Evolutionary conservation across 2,113 vertebrate genomes (phyloP).

Genomic region (Dascyllus trimaculatus): DNA sequence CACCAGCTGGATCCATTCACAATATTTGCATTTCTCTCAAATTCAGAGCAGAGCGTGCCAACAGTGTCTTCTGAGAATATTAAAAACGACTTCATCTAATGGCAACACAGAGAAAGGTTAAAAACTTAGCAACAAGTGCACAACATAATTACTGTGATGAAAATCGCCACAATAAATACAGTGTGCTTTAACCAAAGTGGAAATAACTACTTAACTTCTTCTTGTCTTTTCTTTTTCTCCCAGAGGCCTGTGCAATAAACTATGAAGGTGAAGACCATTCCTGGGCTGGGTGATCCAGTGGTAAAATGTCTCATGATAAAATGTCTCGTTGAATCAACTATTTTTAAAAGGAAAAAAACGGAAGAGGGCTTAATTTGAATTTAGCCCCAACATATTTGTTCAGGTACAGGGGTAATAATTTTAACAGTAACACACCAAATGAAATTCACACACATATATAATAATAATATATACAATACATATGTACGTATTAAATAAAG

Average conservation of each 20-base stretch:
- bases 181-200: neutral
- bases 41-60: neutral
- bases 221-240: neutral
- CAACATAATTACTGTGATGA: neutral
- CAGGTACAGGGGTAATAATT: too few relatives aligned
- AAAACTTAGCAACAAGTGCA: neutral
- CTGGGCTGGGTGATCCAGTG: too few relatives aligned
- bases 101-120: neutral
- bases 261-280: neutral
- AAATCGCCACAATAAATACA: neutral
- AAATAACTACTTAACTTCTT: neutral
- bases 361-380: too few relatives aligned
- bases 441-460: too few relatives aligned
- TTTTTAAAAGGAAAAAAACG: too few relatives aligned
- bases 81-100: constrained; percentile 7
- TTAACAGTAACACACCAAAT: too few relatives aligned
- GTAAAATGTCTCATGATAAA: too few relatives aligned
- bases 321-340: too few relatives aligned
- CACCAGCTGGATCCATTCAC: constrained; percentile 4
- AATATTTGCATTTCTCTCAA: constrained; percentile 15
- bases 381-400: too few relatives aligned
- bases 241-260: neutral
- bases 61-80: neutral
- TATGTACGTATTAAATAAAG: too few relatives aligned
- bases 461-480: too few relatives aligned